These are phyloP conservation scores for Hephaestus fuliginosus DNA, from an alignment of 2,797 vertebrate species.

Conservation along the genomic window DNA sequence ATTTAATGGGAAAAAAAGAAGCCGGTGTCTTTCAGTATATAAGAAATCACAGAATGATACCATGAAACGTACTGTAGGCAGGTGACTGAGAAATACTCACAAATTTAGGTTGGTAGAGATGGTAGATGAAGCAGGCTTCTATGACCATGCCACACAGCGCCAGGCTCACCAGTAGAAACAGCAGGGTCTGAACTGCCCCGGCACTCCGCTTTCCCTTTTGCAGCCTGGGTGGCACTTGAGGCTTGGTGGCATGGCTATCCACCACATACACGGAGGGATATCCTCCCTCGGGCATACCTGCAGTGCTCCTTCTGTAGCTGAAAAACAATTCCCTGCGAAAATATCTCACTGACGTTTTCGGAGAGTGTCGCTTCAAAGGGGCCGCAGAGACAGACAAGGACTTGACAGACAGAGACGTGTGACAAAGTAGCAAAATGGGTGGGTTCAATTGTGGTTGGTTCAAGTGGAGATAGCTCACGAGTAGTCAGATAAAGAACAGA, in stretches of 20 bases:
- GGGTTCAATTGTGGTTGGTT: conserved; percentile 65
- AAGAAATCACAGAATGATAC: background rate
- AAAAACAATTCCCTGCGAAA: background rate
- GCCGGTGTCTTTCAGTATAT: background rate
- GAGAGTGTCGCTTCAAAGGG: conserved; percentile 23
- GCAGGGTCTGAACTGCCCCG: conserved; percentile 53
- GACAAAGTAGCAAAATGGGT: conserved; percentile 54
- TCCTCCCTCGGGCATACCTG: conserved; percentile 42
- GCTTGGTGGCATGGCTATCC: conserved; percentile 63
- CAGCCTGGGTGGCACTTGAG: conserved; percentile 67
- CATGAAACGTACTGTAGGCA: background rate
- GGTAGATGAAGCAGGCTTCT: conserved; percentile 83
- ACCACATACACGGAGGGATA: conserved; percentile 75
- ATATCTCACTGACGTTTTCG: conserved; percentile 13
- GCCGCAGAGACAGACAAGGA: background rate
- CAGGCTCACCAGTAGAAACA: conserved; percentile 78
- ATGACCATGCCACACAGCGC: conserved; percentile 75
- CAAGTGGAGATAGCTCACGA: conserved; percentile 11
- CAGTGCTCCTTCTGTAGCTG: background rate
- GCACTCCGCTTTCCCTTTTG: background rate
- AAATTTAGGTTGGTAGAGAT: conserved; percentile 58
- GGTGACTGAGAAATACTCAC: conserved; percentile 70
- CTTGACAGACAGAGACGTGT: conserved; percentile 6
- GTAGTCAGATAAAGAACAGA: conserved; percentile 34
- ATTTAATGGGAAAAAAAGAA: background rate